phyloP scores from a whole-genome alignment of 2,888 invertebrate genomes.

The Siphlonurus alternatus region DNA sequence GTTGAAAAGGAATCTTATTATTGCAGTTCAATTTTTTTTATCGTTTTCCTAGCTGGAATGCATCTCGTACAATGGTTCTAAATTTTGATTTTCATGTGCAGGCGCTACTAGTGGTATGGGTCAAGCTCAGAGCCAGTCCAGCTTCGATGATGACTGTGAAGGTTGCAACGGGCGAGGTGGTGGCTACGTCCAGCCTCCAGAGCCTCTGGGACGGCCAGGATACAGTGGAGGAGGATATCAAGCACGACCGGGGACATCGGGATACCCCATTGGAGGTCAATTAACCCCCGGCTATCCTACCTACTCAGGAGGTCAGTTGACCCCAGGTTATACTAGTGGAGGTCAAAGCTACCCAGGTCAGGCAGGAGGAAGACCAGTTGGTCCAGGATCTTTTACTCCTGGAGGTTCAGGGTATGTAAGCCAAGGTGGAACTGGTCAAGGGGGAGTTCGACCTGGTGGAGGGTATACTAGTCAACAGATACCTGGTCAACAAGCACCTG shows the following conservation, averaged over 20 bases:
- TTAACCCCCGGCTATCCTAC: constrained; percentile 1
- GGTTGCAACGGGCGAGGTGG: constrained; percentile 35
- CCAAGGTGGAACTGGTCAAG: too few species aligned
- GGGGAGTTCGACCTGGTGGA: constrained; percentile 16
- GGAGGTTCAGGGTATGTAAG: too few species aligned
- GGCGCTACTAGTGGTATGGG: constrained; percentile 73
- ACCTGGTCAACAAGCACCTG: constrained; percentile 6
- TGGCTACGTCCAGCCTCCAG: constrained; percentile 7
- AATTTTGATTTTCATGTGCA: constrained; percentile 23
- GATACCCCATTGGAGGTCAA: constrained; percentile 4
- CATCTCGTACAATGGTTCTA: too few species aligned
- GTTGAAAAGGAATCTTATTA: too few species aligned
- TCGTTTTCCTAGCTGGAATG: too few species aligned
- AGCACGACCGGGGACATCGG: constrained; percentile 3
- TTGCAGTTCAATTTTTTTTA: too few species aligned
- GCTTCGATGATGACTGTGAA: constrained; percentile 47
- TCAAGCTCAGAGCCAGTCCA: constrained; percentile 73
- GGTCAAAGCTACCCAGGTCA: constrained; percentile 12
- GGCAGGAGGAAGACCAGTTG: constrained; percentile 13
- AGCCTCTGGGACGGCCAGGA: constrained; percentile 7
- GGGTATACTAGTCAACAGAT: constrained; percentile 10
- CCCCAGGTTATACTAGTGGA: constrained; percentile 10
- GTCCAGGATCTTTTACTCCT: constrained; percentile 9
- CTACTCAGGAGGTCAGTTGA: constrained; percentile 13
- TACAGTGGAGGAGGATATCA: constrained; percentile 1